Evolutionary conservation across 2,888 invertebrate genomes (phyloP).

Genomic region (Druceiella hillmani): DNA sequence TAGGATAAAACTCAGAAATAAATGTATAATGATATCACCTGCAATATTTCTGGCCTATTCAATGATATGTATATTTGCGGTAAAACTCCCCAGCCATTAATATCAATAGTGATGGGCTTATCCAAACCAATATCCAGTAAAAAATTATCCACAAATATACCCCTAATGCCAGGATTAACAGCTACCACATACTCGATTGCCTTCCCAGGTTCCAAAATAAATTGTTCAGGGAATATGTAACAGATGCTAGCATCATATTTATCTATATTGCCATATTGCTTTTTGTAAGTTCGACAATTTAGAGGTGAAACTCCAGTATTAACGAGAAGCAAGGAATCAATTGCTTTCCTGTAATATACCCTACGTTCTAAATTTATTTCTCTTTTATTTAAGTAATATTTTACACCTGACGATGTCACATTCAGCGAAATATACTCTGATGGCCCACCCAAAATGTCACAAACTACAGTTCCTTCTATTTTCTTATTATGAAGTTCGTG

Average conservation of each 20-base stretch:
- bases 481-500: slow-evolving; percentile 39
- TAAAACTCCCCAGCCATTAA: slow-evolving; percentile 53
- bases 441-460: slow-evolving; percentile 53
- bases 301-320: slow-evolving; percentile 49
- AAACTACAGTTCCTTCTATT: slow-evolving; percentile 43
- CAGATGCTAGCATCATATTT: slow-evolving; percentile 41
- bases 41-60: slow-evolving; percentile 35
- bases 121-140: slow-evolving; percentile 51
- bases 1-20: slow-evolving; percentile 18
- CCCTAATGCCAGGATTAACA: slow-evolving; percentile 51
- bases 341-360: slow-evolving; percentile 39
- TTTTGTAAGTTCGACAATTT: slow-evolving; percentile 38
- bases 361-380: slow-evolving; percentile 42
- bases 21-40: too few species aligned
- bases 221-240: slow-evolving; percentile 39
- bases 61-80: slow-evolving; percentile 53
- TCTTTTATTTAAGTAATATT: slow-evolving; percentile 42
- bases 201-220: slow-evolving; percentile 38
- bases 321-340: slow-evolving; percentile 35
- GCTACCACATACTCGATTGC: slow-evolving; percentile 38
- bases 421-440: slow-evolving; percentile 43
- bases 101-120: slow-evolving; percentile 46
- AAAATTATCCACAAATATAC: slow-evolving; percentile 46
- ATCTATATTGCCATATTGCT: slow-evolving; percentile 33
- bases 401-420: slow-evolving; percentile 48